Evolutionary conservation across 2,888 invertebrate genomes (phyloP).

Genomic region (Proisotoma minuta): DNA sequence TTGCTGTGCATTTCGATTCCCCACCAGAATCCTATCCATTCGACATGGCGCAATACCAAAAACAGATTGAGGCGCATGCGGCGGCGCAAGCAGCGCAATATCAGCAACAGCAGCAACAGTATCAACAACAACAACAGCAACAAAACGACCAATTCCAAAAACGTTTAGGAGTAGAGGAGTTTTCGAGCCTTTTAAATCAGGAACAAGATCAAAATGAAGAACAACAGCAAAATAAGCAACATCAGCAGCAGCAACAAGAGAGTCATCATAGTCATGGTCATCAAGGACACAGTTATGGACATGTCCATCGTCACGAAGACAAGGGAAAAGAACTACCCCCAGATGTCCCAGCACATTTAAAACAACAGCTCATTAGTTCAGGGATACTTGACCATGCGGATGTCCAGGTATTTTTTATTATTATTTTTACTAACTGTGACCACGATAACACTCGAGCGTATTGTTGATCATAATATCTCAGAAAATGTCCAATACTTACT

Average conservation of each 20-base stretch:
- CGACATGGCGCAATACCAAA: conserved; percentile 3
- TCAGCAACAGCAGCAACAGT: neutral
- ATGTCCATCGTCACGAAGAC: neutral
- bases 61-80: conserved; percentile 3
- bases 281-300: conserved; percentile 7
- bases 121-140: conserved; percentile 35
- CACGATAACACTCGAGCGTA: too few species aligned
- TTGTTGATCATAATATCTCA: too few species aligned
- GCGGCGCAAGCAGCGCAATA: too few species aligned
- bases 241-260: conserved; percentile 10
- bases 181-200: conserved; percentile 21
- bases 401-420: conserved; percentile 61
- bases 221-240: conserved; percentile 17
- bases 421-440: neutral
- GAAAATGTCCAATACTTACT: neutral
- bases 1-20: conserved; percentile 9
- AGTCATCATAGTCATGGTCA: neutral
- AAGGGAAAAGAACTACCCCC: conserved; percentile 60
- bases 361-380: conserved; percentile 74
- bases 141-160: conserved; percentile 48
- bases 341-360: conserved; percentile 80
- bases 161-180: conserved; percentile 30
- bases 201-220: conserved; percentile 8
- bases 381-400: conserved; percentile 83
- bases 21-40: conserved; percentile 10